A percentile compares a stretch with the other conserved stretches of the same genome.
Evolutionary conservation across 2,797 vertebrate species (phyloP).

Genomic region (Helostoma temminkii): DNA sequence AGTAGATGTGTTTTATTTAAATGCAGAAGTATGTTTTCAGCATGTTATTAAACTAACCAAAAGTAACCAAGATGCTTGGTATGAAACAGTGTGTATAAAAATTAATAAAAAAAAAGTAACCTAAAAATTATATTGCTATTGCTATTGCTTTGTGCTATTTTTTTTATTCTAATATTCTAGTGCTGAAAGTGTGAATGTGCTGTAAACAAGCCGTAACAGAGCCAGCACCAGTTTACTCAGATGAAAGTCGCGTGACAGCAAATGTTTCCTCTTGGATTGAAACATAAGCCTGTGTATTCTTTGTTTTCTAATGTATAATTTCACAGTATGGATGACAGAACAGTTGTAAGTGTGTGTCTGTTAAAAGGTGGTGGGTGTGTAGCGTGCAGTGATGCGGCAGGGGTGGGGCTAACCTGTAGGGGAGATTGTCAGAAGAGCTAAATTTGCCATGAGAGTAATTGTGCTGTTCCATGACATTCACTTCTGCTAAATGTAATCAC

Average conservation of each 20-base stretch:
- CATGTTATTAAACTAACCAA: too few relatives aligned
- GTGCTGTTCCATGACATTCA: conserved; percentile 77
- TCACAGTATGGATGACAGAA: conserved; percentile 62
- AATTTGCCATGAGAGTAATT: conserved; percentile 80
- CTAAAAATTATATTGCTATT: background rate
- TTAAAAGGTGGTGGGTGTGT: conserved; percentile 43
- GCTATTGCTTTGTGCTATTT: background rate
- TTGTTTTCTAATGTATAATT: conserved; percentile 65
- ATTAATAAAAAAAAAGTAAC: background rate
- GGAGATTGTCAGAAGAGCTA: conserved; percentile 76
- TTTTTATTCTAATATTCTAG: background rate
- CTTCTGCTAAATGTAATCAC: conserved; percentile 84
- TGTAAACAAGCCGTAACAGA: conserved; percentile 19
- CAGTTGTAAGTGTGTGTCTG: conserved; percentile 39
- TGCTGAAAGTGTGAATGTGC: conserved; percentile 20
- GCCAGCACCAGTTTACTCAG: conserved; percentile 42
- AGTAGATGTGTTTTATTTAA: conserved; percentile 23
- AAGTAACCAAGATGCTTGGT: background rate
- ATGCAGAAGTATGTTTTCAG: background rate
- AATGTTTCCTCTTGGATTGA: conserved; percentile 74
- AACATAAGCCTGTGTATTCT: conserved; percentile 72
- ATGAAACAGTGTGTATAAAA: background rate
- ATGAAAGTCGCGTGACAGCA: conserved; percentile 55
- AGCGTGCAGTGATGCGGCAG: background rate
- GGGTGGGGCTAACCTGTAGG: conserved; percentile 68